phyloP scores from a whole-genome alignment of 2,888 invertebrate species.

The Callyntrura sp. region DNA sequence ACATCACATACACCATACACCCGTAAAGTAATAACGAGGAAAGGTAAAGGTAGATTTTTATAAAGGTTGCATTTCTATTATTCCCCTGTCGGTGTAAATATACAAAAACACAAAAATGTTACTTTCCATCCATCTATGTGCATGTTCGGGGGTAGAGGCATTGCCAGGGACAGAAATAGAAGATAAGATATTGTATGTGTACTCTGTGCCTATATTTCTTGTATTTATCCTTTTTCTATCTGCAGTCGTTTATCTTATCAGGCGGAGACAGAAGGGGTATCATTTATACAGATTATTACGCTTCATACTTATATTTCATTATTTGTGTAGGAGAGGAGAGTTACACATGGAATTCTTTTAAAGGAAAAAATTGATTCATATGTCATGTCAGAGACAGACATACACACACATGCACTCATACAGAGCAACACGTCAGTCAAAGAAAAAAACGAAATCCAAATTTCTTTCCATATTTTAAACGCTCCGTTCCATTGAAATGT shows the following conservation, averaged over 20 bases:
- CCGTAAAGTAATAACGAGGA: conserved; percentile 12
- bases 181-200: too few species aligned
- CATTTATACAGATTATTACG: not conserved
- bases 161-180: too few species aligned
- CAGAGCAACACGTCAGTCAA: conserved; percentile 22
- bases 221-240: not conserved
- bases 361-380: conserved; percentile 55
- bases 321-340: conserved; percentile 47
- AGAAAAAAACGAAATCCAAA: not conserved
- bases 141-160: too few species aligned
- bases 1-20: too few species aligned
- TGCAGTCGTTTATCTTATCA: conserved; percentile 40
- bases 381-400: too few species aligned
- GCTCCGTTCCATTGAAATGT: too few species aligned
- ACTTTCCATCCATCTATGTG: too few species aligned
- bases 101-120: not conserved
- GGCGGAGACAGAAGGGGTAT: not conserved
- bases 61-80: not conserved
- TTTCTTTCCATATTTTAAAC: not conserved
- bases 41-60: not conserved
- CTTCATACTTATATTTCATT: conserved; percentile 3
- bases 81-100: not conserved
- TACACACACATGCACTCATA: too few species aligned
- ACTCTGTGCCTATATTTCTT: not conserved
- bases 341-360: conserved; percentile 34